Evolutionary conservation across 2,113 vertebrate genomes (phyloP).

Genomic region (Mirounga angustirostris): DNA sequence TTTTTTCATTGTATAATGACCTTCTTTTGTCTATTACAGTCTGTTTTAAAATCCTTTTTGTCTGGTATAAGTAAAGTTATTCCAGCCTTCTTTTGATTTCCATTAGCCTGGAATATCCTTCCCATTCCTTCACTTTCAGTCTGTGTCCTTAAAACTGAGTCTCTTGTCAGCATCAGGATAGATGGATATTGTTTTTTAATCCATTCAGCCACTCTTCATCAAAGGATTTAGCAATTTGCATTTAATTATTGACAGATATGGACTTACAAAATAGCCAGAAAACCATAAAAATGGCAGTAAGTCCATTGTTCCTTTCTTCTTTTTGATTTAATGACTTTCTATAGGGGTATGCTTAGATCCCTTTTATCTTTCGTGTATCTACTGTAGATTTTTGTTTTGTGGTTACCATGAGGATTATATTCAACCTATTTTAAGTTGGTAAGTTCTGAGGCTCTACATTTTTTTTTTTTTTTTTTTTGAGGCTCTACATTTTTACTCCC

Average conservation of each 20-base stretch:
- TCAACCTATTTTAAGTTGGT: neutral
- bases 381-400: neutral
- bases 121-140: neutral
- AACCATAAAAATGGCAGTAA: neutral
- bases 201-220: neutral
- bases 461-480: neutral
- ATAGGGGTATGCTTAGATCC: neutral
- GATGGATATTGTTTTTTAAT: neutral
- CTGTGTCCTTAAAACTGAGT: neutral
- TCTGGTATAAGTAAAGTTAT: neutral
- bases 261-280: neutral
- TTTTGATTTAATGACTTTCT: neutral
- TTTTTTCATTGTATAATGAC: neutral
- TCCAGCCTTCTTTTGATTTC: neutral
- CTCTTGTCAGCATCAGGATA: neutral
- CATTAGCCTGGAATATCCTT: neutral
- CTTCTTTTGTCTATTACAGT: neutral
- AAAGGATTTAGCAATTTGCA: neutral
- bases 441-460: neutral
- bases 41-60: neutral
- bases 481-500: neutral
- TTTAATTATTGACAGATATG: neutral
- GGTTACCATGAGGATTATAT: neutral
- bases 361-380: neutral
- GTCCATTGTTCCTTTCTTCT: neutral